Conservation (phyloP, 2,888 invertebrate species). For the Tridacna gigas region DNA sequence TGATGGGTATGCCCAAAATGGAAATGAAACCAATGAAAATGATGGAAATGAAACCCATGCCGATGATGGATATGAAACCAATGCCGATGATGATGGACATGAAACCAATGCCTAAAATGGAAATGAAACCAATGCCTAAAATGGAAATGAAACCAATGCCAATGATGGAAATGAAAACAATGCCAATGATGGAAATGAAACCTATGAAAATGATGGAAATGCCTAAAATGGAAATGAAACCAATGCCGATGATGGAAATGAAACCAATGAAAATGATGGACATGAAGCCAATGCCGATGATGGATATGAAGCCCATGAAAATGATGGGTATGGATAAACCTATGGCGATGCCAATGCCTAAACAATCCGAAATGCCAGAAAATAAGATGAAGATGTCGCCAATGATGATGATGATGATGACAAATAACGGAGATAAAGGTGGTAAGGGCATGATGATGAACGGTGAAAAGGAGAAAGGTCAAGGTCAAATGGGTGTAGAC, state of each 20-base stretch:
- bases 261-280: conserved; percentile 18
- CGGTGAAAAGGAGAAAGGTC: not conserved
- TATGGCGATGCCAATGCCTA: not conserved
- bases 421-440: not conserved
- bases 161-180: conserved; percentile 8
- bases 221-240: conserved; percentile 1
- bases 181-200: conserved; percentile 14
- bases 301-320: conserved; percentile 21
- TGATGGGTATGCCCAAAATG: not conserved
- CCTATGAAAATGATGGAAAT: not conserved
- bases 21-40: not conserved
- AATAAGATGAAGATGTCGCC: not conserved
- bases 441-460: not conserved
- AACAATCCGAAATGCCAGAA: too few relatives aligned
- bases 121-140: not conserved
- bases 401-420: not conserved
- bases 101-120: conserved; percentile 22
- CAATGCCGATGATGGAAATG: not conserved
- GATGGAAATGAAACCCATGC: conserved; percentile 4
- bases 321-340: conserved; percentile 4
- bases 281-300: conserved; percentile 5
- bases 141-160: conserved; percentile 12
- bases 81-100: conserved; percentile 1
- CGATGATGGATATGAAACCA: conserved; percentile 18
- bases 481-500: conserved; percentile 7